These are phyloP conservation scores for Hermodice carunculata DNA, from an alignment of 2,888 invertebrate genomes.

Conservation along the genomic window DNA sequence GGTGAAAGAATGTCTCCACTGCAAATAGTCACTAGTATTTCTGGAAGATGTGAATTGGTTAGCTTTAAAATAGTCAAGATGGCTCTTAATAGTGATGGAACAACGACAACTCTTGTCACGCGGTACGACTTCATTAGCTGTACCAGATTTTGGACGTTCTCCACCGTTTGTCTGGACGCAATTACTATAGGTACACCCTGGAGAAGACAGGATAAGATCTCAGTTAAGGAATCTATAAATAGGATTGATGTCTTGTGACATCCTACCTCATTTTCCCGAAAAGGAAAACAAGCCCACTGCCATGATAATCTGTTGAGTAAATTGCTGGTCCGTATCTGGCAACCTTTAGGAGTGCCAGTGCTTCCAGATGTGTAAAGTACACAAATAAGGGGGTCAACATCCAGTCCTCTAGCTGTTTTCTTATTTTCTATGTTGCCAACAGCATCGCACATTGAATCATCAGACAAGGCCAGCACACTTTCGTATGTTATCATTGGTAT, in stretches of 20 bases:
- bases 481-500: not conserved
- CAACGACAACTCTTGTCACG: slow-evolving; percentile 73
- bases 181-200: slow-evolving; percentile 81
- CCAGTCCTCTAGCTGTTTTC: too few relatives aligned
- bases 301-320: slow-evolving; percentile 81
- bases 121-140: slow-evolving; percentile 77
- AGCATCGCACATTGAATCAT: too few relatives aligned
- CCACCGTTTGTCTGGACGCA: slow-evolving; percentile 80
- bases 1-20: slow-evolving; percentile 18
- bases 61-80: too few relatives aligned
- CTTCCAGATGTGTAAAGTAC: slow-evolving; percentile 90
- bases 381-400: slow-evolving; percentile 34
- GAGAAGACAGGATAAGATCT: slow-evolving; percentile 88
- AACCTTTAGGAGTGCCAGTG: slow-evolving; percentile 89
- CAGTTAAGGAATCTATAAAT: slow-evolving; percentile 90
- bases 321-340: slow-evolving; percentile 82
- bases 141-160: slow-evolving; percentile 84
- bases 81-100: too few relatives aligned
- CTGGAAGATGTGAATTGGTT: too few relatives aligned
- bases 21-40: slow-evolving; percentile 12
- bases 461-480: too few relatives aligned
- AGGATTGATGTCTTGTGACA: slow-evolving; percentile 93
- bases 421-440: not conserved
- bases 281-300: slow-evolving; percentile 89
- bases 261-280: slow-evolving; percentile 78